Evolutionary conservation across 2,113 vertebrate genomes (phyloP), one percentile per base, ranked within the genome.

Genomic region (Craseonycteris thonglongyai): DNA sequence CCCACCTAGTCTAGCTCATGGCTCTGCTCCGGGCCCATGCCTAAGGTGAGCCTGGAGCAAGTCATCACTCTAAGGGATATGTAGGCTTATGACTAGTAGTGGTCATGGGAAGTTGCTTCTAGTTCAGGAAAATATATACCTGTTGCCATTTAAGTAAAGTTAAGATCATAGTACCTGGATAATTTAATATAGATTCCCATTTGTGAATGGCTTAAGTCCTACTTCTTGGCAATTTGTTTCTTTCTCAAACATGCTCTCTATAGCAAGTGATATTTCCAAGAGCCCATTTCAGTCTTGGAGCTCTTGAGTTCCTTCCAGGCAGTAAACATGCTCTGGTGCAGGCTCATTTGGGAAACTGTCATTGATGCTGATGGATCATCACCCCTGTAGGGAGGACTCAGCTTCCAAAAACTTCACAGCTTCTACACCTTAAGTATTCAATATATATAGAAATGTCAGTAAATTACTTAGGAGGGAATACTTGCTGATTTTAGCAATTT

Each of bases 401-500:
- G 95, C 74, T 51, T 92, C 97, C 92, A 22, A 33, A 21, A 84
- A 75, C 98, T 96, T 98, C 96, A 72, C 54, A 81, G 76, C 94
- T 93, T 95, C 97, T 92, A 98, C 97, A 93, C 97, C 95, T 92
- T 80, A 90, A 97, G 96, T 74, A 94, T 92, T 95, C 97, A 95
- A 97, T 97, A 97, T 97, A 96, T 90, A 97, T 95, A 96, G 96
- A 98, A 97, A 96, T 76, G 88, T 78, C 63, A 28, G 78, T 97
- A 96, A 95, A 95, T 98, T 97, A 98, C 98, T 97, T 96, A 97
- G 95, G 95, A 97, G 83, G 82, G 68, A 56, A 30, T 94, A 97
- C 92, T 89, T 97, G 97, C 97, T 96, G 96, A 96, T 83, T 89
- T 97, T 96, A 97, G 98, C 97, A 97, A 8, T 96, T 97, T 71